Conservation (phyloP, 2,113 vertebrate species). For the Podilymbus podiceps region DNA sequence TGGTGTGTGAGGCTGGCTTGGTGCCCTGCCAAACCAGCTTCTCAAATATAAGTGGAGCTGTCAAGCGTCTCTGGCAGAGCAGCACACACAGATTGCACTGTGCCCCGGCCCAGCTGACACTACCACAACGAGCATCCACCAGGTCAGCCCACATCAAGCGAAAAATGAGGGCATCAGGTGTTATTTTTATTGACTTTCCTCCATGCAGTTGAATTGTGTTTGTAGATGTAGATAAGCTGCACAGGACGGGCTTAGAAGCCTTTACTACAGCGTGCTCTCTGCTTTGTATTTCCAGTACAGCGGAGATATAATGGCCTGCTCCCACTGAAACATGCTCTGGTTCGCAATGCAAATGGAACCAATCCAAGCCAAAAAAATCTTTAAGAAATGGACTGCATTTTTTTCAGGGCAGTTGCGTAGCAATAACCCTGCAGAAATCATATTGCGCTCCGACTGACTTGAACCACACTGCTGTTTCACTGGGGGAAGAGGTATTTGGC, state of each 20-base stretch:
- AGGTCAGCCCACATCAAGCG: not conserved
- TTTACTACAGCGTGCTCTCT: not conserved
- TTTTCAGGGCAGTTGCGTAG: not conserved
- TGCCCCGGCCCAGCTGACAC: not conserved
- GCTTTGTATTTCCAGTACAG: not conserved
- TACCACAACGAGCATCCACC: not conserved
- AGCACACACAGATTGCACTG: rapidly evolving
- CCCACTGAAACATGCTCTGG: not conserved
- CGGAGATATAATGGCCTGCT: not conserved
- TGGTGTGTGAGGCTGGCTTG: not conserved
- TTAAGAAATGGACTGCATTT: not conserved
- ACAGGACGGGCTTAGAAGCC: not conserved
- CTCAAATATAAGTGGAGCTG: not conserved
- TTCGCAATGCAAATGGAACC: not conserved
- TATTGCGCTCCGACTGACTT: not conserved
- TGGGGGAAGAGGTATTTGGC: not conserved
- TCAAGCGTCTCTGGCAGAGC: not conserved
- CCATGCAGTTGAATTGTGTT: not conserved
- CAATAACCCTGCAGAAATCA: not conserved
- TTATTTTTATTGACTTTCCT: slow-evolving; percentile 32
- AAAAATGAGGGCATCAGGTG: not conserved
- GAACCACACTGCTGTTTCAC: not conserved
- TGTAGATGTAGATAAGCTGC: not conserved
- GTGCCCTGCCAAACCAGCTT: not conserved
- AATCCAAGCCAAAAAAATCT: not conserved